Evolutionary conservation across 1,140 invertebrate genomes (phyloP).

Genomic region (Heliconius hermathena): DNA sequence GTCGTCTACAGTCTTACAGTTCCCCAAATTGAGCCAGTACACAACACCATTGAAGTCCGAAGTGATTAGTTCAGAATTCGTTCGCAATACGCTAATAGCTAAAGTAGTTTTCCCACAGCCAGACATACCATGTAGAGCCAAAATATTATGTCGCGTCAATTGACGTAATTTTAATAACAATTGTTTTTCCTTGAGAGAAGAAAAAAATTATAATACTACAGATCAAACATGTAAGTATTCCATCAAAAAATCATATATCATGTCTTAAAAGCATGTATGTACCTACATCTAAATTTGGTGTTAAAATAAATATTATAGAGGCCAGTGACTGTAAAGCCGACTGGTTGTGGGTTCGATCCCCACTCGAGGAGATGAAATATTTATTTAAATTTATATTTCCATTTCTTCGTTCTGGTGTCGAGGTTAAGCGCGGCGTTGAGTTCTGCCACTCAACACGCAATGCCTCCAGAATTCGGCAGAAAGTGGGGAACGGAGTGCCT

Average conservation of each 20-base stretch:
- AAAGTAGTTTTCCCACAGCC: slow-evolving; percentile 87
- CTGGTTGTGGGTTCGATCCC: too few species aligned
- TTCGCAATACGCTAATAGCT: slow-evolving; percentile 83
- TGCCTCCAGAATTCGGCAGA: too few species aligned
- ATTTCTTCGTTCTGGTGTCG: too few species aligned
- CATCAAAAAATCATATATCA: neutral
- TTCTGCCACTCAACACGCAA: too few species aligned
- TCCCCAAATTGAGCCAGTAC: slow-evolving; percentile 79
- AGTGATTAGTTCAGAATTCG: slow-evolving; percentile 76
- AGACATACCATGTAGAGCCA: slow-evolving; percentile 86
- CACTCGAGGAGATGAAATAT: too few species aligned
- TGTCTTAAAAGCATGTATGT: too few species aligned
- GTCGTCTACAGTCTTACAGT: slow-evolving; percentile 75
- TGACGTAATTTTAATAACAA: slow-evolving; percentile 62
- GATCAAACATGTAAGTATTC: neutral
- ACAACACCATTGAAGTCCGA: slow-evolving; percentile 71
- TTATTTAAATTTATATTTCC: too few species aligned
- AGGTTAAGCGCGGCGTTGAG: too few species aligned
- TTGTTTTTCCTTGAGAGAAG: slow-evolving; percentile 66
- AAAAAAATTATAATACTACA: neutral
- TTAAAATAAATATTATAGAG: too few species aligned
- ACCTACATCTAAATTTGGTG: too few species aligned
- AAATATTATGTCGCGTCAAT: slow-evolving; percentile 77
- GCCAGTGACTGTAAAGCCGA: too few species aligned
- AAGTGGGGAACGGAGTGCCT: too few species aligned